Evolutionary conservation across 2,888 invertebrate species (phyloP), one percentile per base, ranked within the genome.

Genomic region (Trisateles emortualis): DNA sequence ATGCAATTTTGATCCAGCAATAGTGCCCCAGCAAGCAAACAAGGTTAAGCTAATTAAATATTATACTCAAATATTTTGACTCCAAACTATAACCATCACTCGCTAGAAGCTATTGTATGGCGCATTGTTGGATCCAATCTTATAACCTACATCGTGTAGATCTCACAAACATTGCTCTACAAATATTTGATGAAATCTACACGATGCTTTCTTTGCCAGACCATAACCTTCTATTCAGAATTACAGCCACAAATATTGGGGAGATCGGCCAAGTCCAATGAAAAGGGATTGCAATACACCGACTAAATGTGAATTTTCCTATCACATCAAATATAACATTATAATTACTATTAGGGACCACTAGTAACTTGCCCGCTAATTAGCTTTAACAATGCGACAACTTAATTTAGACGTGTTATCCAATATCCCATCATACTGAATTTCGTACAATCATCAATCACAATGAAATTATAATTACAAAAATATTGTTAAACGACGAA

Each of bases 251-350:
- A 76, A 65, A 55, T 68, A 65, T 62, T 63, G 73, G 77, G 87
- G 87, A 86, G 85, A 86, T 83, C 86, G 86, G 84, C 84, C 76
- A 78, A 87, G 85, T 83, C 53, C 57, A 62, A 74, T 66, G 71
- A 64, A 68, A 66, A 75, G 78, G 83, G 81, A 83, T 85, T 86
- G 87, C 80, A 84, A 86, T 83, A 90, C 90, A 90, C 81, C 86
- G 85, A 90, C 85, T 87, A 84, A 81, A 80, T 79, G 83, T 86
- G 84, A 85, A 76, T 59, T 75, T 73, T 66, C 81, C 83, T 88
- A 88, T 88, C 84, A 89, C 90, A 90, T 85, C 87, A 79, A 89
- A 83, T 87, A 86, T 81, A 85, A 87, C 79, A 87, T 87, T 88
- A 91, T 76, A 81, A 83, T n/a, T n/a, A n/a, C 81, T 89, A 88